Conservation (phyloP, 2,888 invertebrate species). For the Catocala fraxini region DNA sequence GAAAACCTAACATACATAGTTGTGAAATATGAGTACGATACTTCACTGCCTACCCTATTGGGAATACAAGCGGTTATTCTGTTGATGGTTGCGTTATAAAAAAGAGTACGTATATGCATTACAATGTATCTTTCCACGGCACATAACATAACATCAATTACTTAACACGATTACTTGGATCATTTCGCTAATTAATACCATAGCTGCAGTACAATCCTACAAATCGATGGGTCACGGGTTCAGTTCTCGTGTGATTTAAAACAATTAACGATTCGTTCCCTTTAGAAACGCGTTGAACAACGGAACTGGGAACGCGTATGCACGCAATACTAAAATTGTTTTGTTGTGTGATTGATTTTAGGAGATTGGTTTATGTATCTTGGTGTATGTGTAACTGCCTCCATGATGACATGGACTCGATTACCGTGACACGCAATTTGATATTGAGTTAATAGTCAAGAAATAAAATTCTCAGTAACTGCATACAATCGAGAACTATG, state of each 20-base stretch:
- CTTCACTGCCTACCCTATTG: no score
- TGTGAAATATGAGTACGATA: no score
- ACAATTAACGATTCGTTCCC: slow-evolving; percentile 80
- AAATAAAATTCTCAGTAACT: no score
- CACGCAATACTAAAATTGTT: slow-evolving; percentile 48
- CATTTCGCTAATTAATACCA: slow-evolving; percentile 46
- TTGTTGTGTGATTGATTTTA: not conserved
- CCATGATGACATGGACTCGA: no score
- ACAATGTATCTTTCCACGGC: not conserved
- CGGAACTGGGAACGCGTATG: slow-evolving; percentile 39
- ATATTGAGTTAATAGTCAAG: no score
- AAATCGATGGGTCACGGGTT: slow-evolving; percentile 71
- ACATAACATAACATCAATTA: slow-evolving; percentile 13
- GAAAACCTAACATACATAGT: no score
- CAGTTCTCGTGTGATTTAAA: slow-evolving; percentile 52
- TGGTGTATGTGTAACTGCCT: no score
- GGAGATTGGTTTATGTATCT: not conserved
- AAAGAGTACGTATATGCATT: no score
- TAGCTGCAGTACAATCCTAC: slow-evolving; percentile 39
- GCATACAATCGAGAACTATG: no score
- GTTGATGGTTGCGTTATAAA: no score
- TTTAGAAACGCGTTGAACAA: slow-evolving; percentile 67
- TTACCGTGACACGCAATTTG: no score
- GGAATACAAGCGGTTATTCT: no score
- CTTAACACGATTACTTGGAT: slow-evolving; percentile 24